phyloP scores from a whole-genome alignment of 2,888 invertebrate genomes.

The Trilocha varians region DNA sequence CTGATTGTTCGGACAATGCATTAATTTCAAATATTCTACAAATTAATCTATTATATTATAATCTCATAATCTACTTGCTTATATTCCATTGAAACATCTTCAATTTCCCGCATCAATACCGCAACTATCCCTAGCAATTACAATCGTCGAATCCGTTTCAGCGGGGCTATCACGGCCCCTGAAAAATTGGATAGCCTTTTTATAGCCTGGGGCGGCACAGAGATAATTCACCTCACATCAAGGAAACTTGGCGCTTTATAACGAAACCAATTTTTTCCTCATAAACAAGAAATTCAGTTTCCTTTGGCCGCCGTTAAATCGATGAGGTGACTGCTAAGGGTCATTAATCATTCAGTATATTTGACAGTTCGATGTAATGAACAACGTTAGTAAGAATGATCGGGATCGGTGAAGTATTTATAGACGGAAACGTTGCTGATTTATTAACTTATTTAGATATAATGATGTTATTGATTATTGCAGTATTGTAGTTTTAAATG shows the following conservation, averaged over 20 bases:
- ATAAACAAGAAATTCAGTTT: neutral
- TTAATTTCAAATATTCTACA: too few species aligned
- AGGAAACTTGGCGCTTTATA: neutral
- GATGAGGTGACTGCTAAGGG: neutral
- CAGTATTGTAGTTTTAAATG: too few species aligned
- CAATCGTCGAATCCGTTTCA: neutral
- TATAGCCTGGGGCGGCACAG: neutral
- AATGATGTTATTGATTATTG: too few species aligned
- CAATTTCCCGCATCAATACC: too few species aligned
- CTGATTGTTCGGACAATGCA: too few species aligned
- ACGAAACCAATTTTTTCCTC: neutral
- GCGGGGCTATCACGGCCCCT: neutral
- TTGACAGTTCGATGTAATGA: neutral
- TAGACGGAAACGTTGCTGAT: neutral
- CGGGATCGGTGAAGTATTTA: neutral
- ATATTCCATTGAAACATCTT: too few species aligned
- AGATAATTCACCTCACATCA: neutral
- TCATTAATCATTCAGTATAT: conserved; percentile 5
- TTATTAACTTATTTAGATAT: neutral
- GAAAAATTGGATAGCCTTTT: neutral
- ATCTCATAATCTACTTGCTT: too few species aligned
- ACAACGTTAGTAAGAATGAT: neutral
- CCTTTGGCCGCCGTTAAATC: neutral
- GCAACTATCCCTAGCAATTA: neutral
- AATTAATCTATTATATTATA: too few species aligned